Base-by-base conservation (phyloP, 2,113 vertebrate genomes). In the Oncorhynchus gorbuscha region DNA sequence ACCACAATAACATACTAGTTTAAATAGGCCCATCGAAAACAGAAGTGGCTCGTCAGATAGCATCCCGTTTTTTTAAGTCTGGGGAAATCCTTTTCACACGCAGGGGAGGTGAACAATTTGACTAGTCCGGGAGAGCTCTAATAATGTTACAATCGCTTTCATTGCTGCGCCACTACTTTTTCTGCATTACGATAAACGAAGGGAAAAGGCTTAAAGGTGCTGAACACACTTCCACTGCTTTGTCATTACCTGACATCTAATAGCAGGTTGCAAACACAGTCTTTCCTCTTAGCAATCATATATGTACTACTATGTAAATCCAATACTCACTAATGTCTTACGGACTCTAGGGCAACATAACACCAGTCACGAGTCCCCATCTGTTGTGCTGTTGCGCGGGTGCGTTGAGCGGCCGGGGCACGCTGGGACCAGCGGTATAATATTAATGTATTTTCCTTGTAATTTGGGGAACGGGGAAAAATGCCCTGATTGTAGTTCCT, bases 401-500 rank as follows among this genome's bases (percentile, higher is more conserved):
- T 4, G 59, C n/a, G 16, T 14, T 20, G 26, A 30, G 30, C 4
- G 6, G 61, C 28, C 8, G n/a, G 5, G 45, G 61, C 59, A 28
- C 68, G 79, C 18, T 48, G n/a, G 16, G 1, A 59, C 30, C 74
- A 39, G 32, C 89, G 78, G 64, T 89, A 88, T 92, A 91, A 91
- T 91, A 94, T 94, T 86, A 92, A 94, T 94, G 93, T 89, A 89
- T 94, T 94, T 95, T 93, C 86, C 91, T 92, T 93, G 92, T 94
- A 94, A 94, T 93, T 94, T 94, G 91, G 93, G 75, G 32, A 59
- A 64, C 13, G 26, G 73, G 30, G 93, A 92, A 91, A 92, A 91
- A 90, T 87, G 84, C 92, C 93, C 93, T 92, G 93, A 94, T 94
- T 94, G 92, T 92, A 94, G 94, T 93, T 80, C 86, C 94, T 96